Percentiles rank a stretch among this genome's conserved stretches.
Evolutionary conservation across 2,888 invertebrate species (phyloP).

Genomic region (Amiota minor): DNA sequence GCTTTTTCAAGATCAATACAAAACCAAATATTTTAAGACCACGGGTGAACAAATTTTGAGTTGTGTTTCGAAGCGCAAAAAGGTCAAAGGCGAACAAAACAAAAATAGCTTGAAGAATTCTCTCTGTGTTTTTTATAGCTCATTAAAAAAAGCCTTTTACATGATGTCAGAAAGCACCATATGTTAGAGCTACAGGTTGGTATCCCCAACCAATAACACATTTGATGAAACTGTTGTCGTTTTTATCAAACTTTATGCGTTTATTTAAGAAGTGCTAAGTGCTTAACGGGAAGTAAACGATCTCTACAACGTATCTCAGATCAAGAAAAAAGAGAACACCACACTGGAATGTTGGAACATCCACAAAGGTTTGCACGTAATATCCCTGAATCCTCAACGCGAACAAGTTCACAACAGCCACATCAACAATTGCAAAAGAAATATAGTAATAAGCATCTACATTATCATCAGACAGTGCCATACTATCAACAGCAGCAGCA

Average conservation of each 20-base stretch:
- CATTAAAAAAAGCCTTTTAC: no score
- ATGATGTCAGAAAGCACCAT: background rate
- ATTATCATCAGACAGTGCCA: conserved; percentile 44
- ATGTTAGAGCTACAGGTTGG: background rate
- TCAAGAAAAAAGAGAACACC: conserved; percentile 33
- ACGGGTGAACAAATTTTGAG: no score
- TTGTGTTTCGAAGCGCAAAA: no score
- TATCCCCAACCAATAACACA: background rate
- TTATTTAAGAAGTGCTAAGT: no score
- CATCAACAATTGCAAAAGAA: conserved; percentile 48
- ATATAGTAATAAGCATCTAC: conserved; percentile 47
- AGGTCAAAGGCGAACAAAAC: background rate
- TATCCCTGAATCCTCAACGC: conserved; percentile 77
- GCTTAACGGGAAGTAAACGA: no score
- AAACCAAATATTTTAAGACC: no score
- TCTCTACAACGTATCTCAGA: no score
- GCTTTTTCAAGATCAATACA: no score
- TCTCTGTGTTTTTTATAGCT: background rate
- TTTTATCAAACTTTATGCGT: conserved; percentile 12
- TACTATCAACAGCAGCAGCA: conserved; percentile 74
- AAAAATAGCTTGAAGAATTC: no score
- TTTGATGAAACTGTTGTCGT: conserved; percentile 33
- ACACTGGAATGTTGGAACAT: conserved; percentile 74
- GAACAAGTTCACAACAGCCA: conserved; percentile 55
- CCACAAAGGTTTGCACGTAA: conserved; percentile 81